Evolutionary conservation across 2,888 invertebrate species (phyloP), one percentile per base, ranked within the genome.

Genomic region (Rotaria magnacalcarata): DNA sequence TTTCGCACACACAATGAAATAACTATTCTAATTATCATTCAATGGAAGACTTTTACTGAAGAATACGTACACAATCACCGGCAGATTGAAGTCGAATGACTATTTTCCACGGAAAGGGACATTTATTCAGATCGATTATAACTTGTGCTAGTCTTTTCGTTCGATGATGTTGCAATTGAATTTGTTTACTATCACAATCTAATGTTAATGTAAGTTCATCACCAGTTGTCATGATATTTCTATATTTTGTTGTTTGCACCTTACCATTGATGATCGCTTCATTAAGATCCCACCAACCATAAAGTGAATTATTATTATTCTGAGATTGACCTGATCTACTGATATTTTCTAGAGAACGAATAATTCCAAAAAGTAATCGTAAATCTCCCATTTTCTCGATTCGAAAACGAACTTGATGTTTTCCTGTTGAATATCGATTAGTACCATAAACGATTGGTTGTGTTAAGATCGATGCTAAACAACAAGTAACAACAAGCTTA

Each of bases 101-200:
- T 24, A 80, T 47, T 47, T n/a, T 43, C 80, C 80, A 80, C 2
- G 80, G 80, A 47, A 80, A 80, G 11, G 80, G 80, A 80, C 80
- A 80, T 4, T 14, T 47, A 8, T 14, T 6, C 24, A 47, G 7
- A 80, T 80, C 80, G n/a, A 80, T n/a, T 4, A n/a, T 14, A 3
- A 80, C 11, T 14, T 80, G 47, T 24, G 34, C n/a, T 47, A 80
- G n/a, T 47, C 21, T 11, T 24, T 80, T 47, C 0, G 80, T 80
- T 47, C 80, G 80, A 80, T 80, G 80, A 47, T 80, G 80, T 80
- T 47, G 47, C 10, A 80, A 16, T n/a, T 80, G 47, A 47, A 80
- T n/a, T 41, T 80, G 80, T 80, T 80, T 16, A 47, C n/a, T 47
- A n/a, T 47, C 47, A 10, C 80, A 80, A 80, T 80, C 47, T 47